Base-by-base conservation (phyloP, 1,140 invertebrate genomes). In the Danaus plexippus region DNA sequence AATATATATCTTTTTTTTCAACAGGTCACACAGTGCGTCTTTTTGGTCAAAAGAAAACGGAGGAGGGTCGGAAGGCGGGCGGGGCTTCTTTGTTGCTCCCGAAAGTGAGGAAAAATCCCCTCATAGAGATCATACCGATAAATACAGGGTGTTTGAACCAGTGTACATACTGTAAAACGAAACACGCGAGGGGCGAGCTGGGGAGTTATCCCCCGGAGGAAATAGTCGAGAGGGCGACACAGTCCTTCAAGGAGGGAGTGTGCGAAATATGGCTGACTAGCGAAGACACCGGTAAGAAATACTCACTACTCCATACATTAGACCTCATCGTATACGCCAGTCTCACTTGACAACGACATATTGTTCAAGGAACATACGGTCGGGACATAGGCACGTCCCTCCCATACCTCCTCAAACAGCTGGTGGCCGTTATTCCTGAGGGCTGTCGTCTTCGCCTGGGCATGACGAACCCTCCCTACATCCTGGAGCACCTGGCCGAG, bases 381-480 rank as follows among this genome's bases (percentile, higher is more conserved):
- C 89, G 94, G 60, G 98, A 99, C 78, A 97, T 99, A 68, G 96
- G 94, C 10, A 92, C 92, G 0, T 95, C 90, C 4, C 87, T 99
- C 42, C 96, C 97, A 0, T 92, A 95, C 80, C 86, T 99, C 43
- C 87, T 99, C 40, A 93, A 93, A 91, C 86, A 92, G 75, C 82
- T 99, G n/a, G 92, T 98, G 0, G 90, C 96, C 59, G 92, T 97
- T 0, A 97, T 99, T 57, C 98, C 98, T 0, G 90, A 95, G 47
- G 94, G 94, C 13, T 97, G 96, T 71, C 92, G 94, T 89, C 88
- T 98, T 67, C 88, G 96, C 57, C 86, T 98, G 1, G 97, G 97
- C 10, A 99, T 98, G 97, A 98, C 97, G 1, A 99, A 99, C 90
- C 98, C 98, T 0, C 98, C 98, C 0, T 99, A 99, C 75, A 99